phyloP scores from a whole-genome alignment of 2,888 invertebrate species.

The Napeogenes inachia region DNA sequence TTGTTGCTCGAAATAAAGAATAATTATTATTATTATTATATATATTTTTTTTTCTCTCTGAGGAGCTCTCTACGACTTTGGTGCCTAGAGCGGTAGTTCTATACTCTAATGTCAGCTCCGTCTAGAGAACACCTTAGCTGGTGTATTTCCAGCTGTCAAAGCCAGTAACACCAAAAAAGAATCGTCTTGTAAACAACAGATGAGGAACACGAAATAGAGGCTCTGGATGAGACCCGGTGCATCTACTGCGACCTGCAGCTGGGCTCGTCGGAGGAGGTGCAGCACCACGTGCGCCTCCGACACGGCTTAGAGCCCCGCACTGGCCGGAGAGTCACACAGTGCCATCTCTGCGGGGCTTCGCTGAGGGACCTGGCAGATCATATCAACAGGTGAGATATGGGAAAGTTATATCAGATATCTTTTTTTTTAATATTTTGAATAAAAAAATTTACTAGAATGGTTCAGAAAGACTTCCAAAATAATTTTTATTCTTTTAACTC shows the following conservation, averaged over 20 bases:
- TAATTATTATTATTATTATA: too few relatives aligned
- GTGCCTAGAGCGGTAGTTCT: too few relatives aligned
- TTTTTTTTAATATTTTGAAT: neutral
- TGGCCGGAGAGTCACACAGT: slow-evolving; percentile 46
- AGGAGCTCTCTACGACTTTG: too few relatives aligned
- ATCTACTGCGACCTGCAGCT: slow-evolving; percentile 53
- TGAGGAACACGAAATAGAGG: slow-evolving; percentile 50
- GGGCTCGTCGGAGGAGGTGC: slow-evolving; percentile 40
- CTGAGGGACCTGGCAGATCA: slow-evolving; percentile 51
- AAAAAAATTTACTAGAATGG: too few relatives aligned
- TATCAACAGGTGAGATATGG: slow-evolving; percentile 42
- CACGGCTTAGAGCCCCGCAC: slow-evolving; percentile 54
- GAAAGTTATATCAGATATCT: neutral
- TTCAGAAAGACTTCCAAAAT: too few relatives aligned
- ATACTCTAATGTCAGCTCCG: too few relatives aligned
- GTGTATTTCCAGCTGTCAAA: too few relatives aligned
- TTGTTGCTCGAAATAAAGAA: too few relatives aligned
- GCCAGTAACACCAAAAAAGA: too few relatives aligned
- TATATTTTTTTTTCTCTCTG: too few relatives aligned
- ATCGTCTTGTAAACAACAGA: slow-evolving; percentile 23
- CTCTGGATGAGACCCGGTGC: slow-evolving; percentile 54
- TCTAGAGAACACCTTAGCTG: too few relatives aligned
- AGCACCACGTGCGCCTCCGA: slow-evolving; percentile 47
- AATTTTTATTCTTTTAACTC: too few relatives aligned
- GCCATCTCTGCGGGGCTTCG: slow-evolving; percentile 53